Evolutionary conservation across 2,797 vertebrate species (phyloP), one percentile per base, ranked within the genome.

Genomic region (Danio choprae): DNA sequence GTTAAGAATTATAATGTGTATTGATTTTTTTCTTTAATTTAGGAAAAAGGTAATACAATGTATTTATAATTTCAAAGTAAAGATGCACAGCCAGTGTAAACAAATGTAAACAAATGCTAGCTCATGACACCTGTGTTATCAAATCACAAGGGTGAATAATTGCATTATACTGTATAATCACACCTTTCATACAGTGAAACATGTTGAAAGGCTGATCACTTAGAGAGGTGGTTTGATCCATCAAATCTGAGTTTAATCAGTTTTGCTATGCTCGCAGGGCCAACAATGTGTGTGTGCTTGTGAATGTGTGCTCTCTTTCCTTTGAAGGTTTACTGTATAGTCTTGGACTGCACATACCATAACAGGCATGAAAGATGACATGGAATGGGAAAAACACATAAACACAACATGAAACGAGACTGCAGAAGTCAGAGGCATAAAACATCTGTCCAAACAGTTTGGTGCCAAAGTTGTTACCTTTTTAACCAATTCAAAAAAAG

Each of bases 201-300:
- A 12, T 5, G 0, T 40, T 18, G 48, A 53, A 70, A 51, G 36
- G 48, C 22, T 53, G 29, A 69, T 68, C 7, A n/a, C 8, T 70
- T 53, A 12, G 48, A 53, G 36, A 4, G 5, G 48, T 70, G 29
- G 67, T 70, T 53, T 70, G 48, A 70, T 53, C 36, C 20, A 38
- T 70, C 36, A 40, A 53, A 70, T 70, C 48, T 53, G 29, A 53
- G 48, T 70, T 70, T 53, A 53, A 70, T 53, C 9, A 70, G 40
- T 53, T 53, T 40, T 11, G 5, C 48, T 18, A 40, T 18, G 29
- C 29, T 40, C 20, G 50, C 13, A 40, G 15, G 46, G n/a, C 48
- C n/a, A 40, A 41, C 3, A 3, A 1, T 41, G 68, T 55, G 6
- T 53, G 22, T 55, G 15, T 0, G 3, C 67, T 50, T 16, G 4